Base-by-base conservation (phyloP, 2,888 invertebrate genomes). In the Lamproptera curius region DNA sequence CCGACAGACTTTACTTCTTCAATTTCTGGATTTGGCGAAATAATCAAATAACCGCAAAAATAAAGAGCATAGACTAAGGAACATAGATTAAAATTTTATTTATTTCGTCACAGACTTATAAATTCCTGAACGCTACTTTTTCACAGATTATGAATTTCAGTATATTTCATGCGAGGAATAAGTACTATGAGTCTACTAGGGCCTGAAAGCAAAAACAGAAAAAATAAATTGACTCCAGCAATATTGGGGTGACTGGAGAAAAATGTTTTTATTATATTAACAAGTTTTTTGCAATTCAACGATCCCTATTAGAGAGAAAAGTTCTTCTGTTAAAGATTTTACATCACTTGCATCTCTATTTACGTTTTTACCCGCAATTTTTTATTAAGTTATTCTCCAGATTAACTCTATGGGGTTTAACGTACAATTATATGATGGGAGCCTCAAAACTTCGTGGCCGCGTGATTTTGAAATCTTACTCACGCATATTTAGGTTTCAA, bases 291-390 rank as follows among this genome's bases (percentile, higher is more conserved):
- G n/a, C n/a, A n/a, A n/a, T n/a, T n/a, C n/a, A n/a, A n/a, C n/a
- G n/a, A n/a, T n/a, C n/a, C 28, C 28, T 10, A 28, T 28, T 28
- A 16, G 8, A 16, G 16, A 35, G 10, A 35, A 15, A 35, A 35
- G 4, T 36, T 48, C 15, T 38, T 39, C 39, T 49, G 40, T 49
- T 49, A 43, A 43, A 23, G 16, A 20, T 31, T 36, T 39, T 41
- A 33, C 11, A 35, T 46, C 16, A 33, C 33, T 33, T 33, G 33
- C 33, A 33, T 2, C 13, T 9, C 33, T 11, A 33, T 11, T 33
- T 1, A 35, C 35, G n/a, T 38, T 38, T 14, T 38, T 38, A 38
- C 14, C 39, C 1, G 10, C 39, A 17, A 16, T 11, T 37, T 37
- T 37, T 17, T 37, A 11, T 16, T 37, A 17, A 16, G 11, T 37